phyloP scores from a whole-genome alignment of 2,113 vertebrate species.

The Sphyrna mokarran region DNA sequence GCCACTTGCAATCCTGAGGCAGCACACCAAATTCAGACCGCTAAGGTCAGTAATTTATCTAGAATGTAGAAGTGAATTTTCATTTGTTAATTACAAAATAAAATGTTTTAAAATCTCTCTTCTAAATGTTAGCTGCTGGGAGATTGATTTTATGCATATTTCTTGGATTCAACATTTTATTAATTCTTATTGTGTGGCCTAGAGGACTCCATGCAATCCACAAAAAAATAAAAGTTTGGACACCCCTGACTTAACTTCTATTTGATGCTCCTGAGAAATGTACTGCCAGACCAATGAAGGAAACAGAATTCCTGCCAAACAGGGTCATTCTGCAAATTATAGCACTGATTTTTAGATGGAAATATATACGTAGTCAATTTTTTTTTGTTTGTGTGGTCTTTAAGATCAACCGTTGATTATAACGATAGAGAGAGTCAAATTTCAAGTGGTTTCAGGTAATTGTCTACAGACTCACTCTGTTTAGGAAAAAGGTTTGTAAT shows the following conservation, averaged over 20 bases:
- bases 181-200: neutral
- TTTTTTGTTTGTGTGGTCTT: conserved; percentile 28
- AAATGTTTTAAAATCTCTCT: neutral
- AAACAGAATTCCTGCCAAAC: neutral
- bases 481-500: conserved; percentile 21
- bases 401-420: conserved; percentile 24
- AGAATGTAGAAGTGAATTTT: neutral
- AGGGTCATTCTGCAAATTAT: conserved; percentile 25
- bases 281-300: neutral
- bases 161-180: neutral
- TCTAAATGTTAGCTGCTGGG: neutral
- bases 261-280: neutral
- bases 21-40: neutral
- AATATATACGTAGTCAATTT: neutral
- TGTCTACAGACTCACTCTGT: neutral
- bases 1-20: neutral
- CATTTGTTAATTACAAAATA: neutral
- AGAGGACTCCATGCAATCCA: neutral
- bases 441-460: conserved; percentile 23
- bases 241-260: neutral
- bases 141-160: neutral
- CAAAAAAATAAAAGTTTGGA: conserved; percentile 17
- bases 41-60: neutral
- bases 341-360: conserved; percentile 12
- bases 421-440: neutral